These are phyloP conservation scores for Labeo rohita DNA, from an alignment of 2,113 vertebrate species.

Conservation along the genomic window DNA sequence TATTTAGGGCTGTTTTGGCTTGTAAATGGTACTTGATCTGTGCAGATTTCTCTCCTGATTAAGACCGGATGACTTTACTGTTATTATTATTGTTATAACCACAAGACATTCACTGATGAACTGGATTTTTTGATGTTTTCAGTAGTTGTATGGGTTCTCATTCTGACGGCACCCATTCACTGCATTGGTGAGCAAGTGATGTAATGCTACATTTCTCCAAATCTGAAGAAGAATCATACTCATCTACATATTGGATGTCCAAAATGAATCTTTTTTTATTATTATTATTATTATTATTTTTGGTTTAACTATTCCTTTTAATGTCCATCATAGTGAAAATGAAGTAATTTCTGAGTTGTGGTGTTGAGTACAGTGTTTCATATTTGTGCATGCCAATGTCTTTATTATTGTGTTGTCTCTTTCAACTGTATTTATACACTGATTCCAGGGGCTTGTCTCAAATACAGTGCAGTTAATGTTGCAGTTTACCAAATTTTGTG, in stretches of 20 bases:
- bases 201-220: not conserved
- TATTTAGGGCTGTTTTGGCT: too few relatives aligned
- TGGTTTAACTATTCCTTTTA: not conserved
- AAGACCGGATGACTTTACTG: too few relatives aligned
- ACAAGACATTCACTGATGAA: not conserved
- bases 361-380: conserved; percentile 5
- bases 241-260: not conserved
- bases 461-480: not conserved
- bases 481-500: not conserved
- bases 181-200: not conserved
- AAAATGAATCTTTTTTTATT: not conserved
- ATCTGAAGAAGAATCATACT: not conserved
- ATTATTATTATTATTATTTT: not conserved
- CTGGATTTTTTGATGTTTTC: too few relatives aligned
- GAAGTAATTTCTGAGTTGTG: not conserved
- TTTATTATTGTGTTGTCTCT: not conserved
- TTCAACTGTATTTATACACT: conserved; percentile 3
- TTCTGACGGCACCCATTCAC: not conserved
- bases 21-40: too few relatives aligned
- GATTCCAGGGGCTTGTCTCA: not conserved
- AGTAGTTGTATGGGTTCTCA: not conserved
- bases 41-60: too few relatives aligned
- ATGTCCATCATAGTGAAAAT: not conserved
- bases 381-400: conserved; percentile 19
- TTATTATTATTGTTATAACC: too few relatives aligned